Base-by-base conservation (phyloP, 2,888 invertebrate species). In the Aporophyla lueneburgensis region DNA sequence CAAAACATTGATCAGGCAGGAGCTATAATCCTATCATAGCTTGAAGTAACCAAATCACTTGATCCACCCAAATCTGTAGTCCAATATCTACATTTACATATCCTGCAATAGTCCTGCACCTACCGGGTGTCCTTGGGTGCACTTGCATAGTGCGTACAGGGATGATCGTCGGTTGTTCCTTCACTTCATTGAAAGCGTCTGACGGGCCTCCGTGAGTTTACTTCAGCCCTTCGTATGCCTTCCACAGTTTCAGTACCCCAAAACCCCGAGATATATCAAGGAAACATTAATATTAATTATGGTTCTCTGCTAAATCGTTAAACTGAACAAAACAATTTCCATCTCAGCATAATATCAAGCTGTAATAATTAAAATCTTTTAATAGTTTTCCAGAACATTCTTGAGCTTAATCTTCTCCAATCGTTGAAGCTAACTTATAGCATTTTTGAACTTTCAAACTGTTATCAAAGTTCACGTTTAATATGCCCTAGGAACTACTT, bases 401-500 rank as follows among this genome's bases (percentile, higher is more conserved):
- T 85, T 85, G 59, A 73, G 49, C 62, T 81, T 67, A 76, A 83
- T 85, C 83, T 76, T 71, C 40, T 21, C 43, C 27, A 75, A 72
- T 70, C 54, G 71, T 51, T 76, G 69, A 76, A 81, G 82, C 78
- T 85, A 82, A 85, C 71, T 83, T 82, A 77, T 83, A 82, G 71
- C 70, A 71, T 82, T 85, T 83, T 16, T n/a, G 49, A 81, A 83
- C 83, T 83, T 85, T 67, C 61, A 43, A 85, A 77, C 62, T 58
- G 83, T 77, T 83, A 86, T 86, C 79, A 78, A 83, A 83, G 83
- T 86, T 84, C 83, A 74, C 73, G 83, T 78, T 82, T 82, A 74
- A 78, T 84, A 86, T 80, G 86, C 75, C 71, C 80, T 86, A 84
- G 80, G 76, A 84, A 84, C 86, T 84, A 84, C 84, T 84, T 86